Conservation (phyloP, 1,140 invertebrate species). For the Drosophila sucinea region DNA sequence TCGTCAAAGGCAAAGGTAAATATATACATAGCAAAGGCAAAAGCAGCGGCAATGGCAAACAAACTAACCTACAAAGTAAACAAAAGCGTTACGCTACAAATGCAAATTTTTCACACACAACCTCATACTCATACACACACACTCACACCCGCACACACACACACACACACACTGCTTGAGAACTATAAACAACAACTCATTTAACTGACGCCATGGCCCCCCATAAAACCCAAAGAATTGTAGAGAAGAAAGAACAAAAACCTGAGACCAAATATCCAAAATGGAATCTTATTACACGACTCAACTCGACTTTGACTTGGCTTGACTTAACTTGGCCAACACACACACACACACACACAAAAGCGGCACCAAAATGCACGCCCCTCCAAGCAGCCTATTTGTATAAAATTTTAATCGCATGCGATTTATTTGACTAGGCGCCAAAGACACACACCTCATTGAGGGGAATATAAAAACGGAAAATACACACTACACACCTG, state of each 20-base stretch:
- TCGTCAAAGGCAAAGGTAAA: slow-evolving; percentile 71
- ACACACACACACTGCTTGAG: slow-evolving; percentile 29
- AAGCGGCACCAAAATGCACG: slow-evolving; percentile 42
- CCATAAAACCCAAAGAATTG: slow-evolving; percentile 46
- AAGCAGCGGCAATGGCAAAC: slow-evolving; percentile 44
- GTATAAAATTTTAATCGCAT: slow-evolving; percentile 73
- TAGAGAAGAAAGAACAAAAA: slow-evolving; percentile 28
- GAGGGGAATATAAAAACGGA: slow-evolving; percentile 24
- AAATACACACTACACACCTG: slow-evolving; percentile 12
- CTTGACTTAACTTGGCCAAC: slow-evolving; percentile 5
- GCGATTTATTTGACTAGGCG: slow-evolving; percentile 72
- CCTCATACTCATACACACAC: background rate
- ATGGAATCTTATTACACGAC: slow-evolving; percentile 34
- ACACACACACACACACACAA: background rate
- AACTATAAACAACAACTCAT: slow-evolving; percentile 75
- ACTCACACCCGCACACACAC: slow-evolving; percentile 24
- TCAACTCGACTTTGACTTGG: slow-evolving; percentile 6
- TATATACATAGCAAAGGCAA: slow-evolving; percentile 43
- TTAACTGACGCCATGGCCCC: slow-evolving; percentile 58
- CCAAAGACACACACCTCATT: slow-evolving; percentile 39
- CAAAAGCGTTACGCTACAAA: slow-evolving; percentile 73
- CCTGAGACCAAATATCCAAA: slow-evolving; percentile 33
- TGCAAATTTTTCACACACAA: slow-evolving; percentile 67
- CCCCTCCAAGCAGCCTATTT: slow-evolving; percentile 42
- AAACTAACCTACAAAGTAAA: slow-evolving; percentile 79